Conservation (phyloP, 37 sponge, comb jelly and placozoan genomes). For the Geodia barretti region DNA sequence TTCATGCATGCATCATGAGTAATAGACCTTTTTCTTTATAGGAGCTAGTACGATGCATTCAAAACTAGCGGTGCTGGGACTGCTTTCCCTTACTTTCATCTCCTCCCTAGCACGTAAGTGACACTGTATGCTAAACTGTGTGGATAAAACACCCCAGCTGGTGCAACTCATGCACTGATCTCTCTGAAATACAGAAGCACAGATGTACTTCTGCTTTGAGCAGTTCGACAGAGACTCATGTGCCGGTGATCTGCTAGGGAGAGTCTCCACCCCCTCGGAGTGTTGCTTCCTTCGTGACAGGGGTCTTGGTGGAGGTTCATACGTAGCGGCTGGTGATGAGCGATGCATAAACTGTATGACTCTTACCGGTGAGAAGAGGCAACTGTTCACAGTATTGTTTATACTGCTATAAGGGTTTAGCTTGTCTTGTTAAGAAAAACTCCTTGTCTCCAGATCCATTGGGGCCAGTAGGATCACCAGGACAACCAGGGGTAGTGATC, state of each 20-base stretch:
- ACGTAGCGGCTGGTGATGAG: background rate
- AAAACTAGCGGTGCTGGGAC: background rate
- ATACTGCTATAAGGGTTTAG: too few relatives aligned
- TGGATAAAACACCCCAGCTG: too few relatives aligned
- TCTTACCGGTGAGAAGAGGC: background rate
- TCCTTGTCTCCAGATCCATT: too few relatives aligned
- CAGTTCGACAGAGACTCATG: background rate
- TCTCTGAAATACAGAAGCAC: background rate
- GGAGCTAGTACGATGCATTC: too few relatives aligned
- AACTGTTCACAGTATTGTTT: background rate
- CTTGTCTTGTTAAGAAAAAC: too few relatives aligned
- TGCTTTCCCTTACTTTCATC: slow-evolving; percentile 17
- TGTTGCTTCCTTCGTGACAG: slow-evolving; percentile 9
- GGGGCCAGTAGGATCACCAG: slow-evolving; percentile 34
- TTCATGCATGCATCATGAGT: slow-evolving; percentile 2
- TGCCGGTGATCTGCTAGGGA: background rate
- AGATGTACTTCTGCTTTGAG: slow-evolving; percentile 1
- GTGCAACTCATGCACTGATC: background rate
- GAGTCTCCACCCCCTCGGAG: background rate
- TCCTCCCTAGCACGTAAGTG: slow-evolving; percentile 6
- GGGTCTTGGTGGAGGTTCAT: slow-evolving; percentile 19
- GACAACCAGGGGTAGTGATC: slow-evolving; percentile 18
- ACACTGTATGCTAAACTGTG: background rate
- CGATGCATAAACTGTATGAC: slow-evolving; percentile 6
- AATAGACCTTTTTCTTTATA: too few relatives aligned